These are phyloP conservation scores for Andrena bicolor DNA, from an alignment of 2,888 invertebrate species.

Conservation along the genomic window DNA sequence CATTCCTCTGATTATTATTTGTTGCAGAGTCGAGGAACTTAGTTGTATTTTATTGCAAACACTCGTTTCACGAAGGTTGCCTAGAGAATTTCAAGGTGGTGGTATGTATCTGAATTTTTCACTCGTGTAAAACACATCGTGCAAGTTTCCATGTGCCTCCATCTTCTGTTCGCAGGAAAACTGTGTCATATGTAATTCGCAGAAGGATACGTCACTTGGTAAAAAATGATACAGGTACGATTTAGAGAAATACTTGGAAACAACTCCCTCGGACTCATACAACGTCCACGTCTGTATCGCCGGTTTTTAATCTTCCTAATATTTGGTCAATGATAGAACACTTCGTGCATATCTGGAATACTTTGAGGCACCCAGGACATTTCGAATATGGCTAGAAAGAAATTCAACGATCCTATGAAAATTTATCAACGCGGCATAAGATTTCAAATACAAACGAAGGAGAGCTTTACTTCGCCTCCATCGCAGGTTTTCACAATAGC, in stretches of 20 bases:
- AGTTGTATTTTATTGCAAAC: constrained; percentile 94
- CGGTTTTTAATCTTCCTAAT: constrained; percentile 18
- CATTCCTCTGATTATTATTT: constrained; percentile 31
- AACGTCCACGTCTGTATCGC: neutral
- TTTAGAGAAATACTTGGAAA: neutral
- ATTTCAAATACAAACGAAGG: constrained; percentile 1
- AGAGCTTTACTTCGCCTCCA: constrained; percentile 27
- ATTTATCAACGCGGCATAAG: neutral
- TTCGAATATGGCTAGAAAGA: constrained; percentile 35
- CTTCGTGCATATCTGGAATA: constrained; percentile 28
- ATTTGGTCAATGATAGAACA: constrained; percentile 35
- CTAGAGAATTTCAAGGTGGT: constrained; percentile 86
- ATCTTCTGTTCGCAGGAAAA: constrained; percentile 84
- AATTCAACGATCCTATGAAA: constrained; percentile 4
- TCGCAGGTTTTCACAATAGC: constrained; percentile 7
- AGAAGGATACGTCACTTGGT: constrained; percentile 75
- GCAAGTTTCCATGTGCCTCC: neutral
- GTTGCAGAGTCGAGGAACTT: constrained; percentile 90
- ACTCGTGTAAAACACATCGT: neutral
- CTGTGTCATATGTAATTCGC: constrained; percentile 87
- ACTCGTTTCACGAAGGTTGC: constrained; percentile 95
- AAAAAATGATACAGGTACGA: constrained; percentile 76
- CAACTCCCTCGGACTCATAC: neutral
- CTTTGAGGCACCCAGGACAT: constrained; percentile 35
- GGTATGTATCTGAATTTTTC: constrained; percentile 69